These are phyloP conservation scores for Podarcis muralis DNA, from an alignment of 2,113 vertebrate species.

Conservation along the genomic window DNA sequence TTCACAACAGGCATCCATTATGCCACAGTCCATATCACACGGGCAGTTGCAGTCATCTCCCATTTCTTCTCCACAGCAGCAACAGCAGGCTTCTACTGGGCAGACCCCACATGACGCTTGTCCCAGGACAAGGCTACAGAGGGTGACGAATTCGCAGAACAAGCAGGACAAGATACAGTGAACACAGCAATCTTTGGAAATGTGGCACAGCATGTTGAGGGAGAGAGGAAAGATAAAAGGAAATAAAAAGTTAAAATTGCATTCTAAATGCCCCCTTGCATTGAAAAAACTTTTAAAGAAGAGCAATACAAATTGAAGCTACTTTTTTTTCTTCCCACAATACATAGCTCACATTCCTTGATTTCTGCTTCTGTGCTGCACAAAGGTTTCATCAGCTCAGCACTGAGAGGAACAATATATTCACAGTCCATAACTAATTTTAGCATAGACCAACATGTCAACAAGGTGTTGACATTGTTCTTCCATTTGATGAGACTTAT, in stretches of 20 bases:
- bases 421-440: neutral
- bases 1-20: constrained; percentile 98
- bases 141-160: constrained; percentile 96
- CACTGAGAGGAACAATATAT: neutral
- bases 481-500: neutral
- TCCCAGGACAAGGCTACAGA: constrained; percentile 94
- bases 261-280: constrained; percentile 8
- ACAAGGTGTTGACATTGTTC: neutral
- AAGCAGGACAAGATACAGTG: constrained; percentile 98
- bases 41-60: constrained; percentile 87
- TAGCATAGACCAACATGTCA: neutral
- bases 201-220: neutral
- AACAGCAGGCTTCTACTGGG: constrained; percentile 88
- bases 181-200: constrained; percentile 90
- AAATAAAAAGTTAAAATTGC: constrained; percentile 3
- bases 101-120: constrained; percentile 93
- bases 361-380: neutral
- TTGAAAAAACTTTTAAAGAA: neutral
- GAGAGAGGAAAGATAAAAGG: constrained; percentile 13
- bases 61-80: constrained; percentile 91
- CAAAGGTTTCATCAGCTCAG: neutral
- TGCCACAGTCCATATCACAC: constrained; percentile 93
- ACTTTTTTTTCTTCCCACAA: neutral
- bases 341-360: neutral
- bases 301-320: neutral